Conservation (phyloP, 1,140 invertebrate species). For the Solenopsis invicta region DNA sequence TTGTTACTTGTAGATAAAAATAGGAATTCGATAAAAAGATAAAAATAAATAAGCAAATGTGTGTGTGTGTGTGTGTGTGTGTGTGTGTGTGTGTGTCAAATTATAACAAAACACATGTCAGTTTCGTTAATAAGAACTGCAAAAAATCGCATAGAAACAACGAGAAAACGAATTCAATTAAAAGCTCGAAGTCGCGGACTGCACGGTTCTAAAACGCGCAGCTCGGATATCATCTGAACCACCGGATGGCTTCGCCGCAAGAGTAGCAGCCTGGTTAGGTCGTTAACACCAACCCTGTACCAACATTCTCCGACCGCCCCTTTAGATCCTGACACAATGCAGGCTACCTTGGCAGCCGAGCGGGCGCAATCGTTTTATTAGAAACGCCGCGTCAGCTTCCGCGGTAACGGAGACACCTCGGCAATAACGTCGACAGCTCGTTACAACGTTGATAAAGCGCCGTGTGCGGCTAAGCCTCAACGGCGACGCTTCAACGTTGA, state of each 20-base stretch:
- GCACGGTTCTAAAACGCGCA: slow-evolving; percentile 21
- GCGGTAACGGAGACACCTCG: slow-evolving; percentile 82
- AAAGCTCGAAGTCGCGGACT: not conserved
- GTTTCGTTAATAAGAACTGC: not conserved
- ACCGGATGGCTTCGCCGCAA: slow-evolving; percentile 66
- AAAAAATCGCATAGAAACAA: not conserved
- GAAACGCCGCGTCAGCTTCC: slow-evolving; percentile 84
- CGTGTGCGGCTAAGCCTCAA: slow-evolving; percentile 70
- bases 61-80: too few species aligned
- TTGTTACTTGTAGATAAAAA: too few species aligned
- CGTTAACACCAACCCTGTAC: slow-evolving; percentile 74
- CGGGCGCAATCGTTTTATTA: slow-evolving; percentile 82
- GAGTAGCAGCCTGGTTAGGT: slow-evolving; percentile 68
- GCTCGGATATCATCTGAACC: slow-evolving; percentile 28
- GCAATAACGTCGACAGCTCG: slow-evolving; percentile 85
- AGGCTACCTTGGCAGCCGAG: slow-evolving; percentile 70
- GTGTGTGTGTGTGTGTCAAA: too few species aligned
- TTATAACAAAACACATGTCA: not conserved
- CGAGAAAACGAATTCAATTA: slow-evolving; percentile 27
- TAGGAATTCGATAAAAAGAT: too few species aligned
- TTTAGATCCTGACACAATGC: slow-evolving; percentile 72
- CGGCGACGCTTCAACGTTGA: slow-evolving; percentile 42
- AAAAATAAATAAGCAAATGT: not conserved
- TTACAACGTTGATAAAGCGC: slow-evolving; percentile 85
- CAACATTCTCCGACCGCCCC: slow-evolving; percentile 66